Percentiles rank a stretch among this genome's conserved stretches.
Conservation (phyloP, 1,140 invertebrate genomes). For the Dufourea novaeangliae region DNA sequence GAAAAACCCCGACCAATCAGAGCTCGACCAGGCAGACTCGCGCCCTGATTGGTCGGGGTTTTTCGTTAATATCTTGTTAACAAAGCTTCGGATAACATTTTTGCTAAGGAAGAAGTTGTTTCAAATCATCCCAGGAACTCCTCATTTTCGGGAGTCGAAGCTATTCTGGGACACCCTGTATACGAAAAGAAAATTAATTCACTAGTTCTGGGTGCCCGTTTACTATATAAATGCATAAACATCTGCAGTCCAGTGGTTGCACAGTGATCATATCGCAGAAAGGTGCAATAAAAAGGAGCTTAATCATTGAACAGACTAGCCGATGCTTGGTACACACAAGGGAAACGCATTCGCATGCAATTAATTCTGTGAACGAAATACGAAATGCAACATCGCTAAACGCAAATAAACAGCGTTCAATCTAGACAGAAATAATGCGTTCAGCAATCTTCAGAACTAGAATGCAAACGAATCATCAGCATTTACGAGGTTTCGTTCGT, state of each 20-base stretch:
- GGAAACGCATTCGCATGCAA: conserved; percentile 58
- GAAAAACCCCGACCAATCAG: too few species aligned
- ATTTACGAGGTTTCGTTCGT: not conserved
- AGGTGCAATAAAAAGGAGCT: not conserved
- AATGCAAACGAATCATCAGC: not conserved
- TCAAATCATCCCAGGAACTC: too few species aligned
- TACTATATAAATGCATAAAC: too few species aligned
- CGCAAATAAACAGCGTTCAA: conserved; percentile 24
- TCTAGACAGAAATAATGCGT: not conserved
- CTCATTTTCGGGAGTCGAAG: too few species aligned
- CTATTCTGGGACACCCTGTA: too few species aligned
- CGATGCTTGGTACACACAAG: conserved; percentile 44
- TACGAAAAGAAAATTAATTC: too few species aligned
- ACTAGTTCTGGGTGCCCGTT: too few species aligned
- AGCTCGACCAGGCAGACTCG: too few species aligned
- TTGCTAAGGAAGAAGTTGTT: too few species aligned
- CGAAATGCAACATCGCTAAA: conserved; percentile 8
- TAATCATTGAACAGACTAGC: conserved; percentile 42
- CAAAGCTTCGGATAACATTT: too few species aligned
- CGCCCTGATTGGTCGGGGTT: too few species aligned
- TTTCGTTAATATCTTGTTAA: too few species aligned
- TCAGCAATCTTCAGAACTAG: conserved; percentile 35
- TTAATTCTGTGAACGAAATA: conserved; percentile 17
- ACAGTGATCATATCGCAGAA: not conserved
- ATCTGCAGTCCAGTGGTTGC: not conserved